Conservation (phyloP, 1,140 invertebrate species). For the Scaptomyza pallida region DNA sequence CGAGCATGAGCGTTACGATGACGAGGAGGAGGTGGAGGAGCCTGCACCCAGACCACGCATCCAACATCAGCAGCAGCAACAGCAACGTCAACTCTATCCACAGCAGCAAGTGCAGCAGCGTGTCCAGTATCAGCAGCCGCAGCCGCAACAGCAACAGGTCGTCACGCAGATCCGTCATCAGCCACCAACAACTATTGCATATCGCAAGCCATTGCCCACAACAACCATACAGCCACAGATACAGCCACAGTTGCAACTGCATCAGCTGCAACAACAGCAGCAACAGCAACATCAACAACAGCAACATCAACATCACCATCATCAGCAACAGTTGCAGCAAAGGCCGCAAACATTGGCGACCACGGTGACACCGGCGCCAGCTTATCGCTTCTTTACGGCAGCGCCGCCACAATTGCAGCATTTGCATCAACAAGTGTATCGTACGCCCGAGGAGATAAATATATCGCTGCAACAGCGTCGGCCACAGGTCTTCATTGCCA, state of each 20-base stretch:
- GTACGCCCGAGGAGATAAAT: slow-evolving; percentile 93
- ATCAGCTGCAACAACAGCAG: slow-evolving; percentile 61
- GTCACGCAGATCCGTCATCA: slow-evolving; percentile 71
- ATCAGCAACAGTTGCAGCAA: not conserved
- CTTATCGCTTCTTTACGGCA: slow-evolving; percentile 77
- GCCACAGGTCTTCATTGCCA: slow-evolving; percentile 84
- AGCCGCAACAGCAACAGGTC: slow-evolving; percentile 59
- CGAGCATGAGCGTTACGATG: slow-evolving; percentile 87
- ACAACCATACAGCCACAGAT: slow-evolving; percentile 77
- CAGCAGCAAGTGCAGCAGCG: slow-evolving; percentile 53
- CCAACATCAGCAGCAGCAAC: slow-evolving; percentile 63
- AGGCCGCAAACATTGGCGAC: slow-evolving; percentile 66
- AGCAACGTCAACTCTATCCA: slow-evolving; percentile 55
- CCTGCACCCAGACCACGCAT: slow-evolving; percentile 68
- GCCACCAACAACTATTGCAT: slow-evolving; percentile 72
- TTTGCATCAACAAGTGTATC: slow-evolving; percentile 87
- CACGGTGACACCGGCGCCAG: slow-evolving; percentile 77
- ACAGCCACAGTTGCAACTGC: slow-evolving; percentile 74
- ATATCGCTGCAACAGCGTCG: slow-evolving; percentile 91
- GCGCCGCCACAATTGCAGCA: slow-evolving; percentile 78
- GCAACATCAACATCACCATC: not conserved
- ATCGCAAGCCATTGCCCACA: slow-evolving; percentile 72
- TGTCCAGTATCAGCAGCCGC: slow-evolving; percentile 50
- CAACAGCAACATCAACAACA: slow-evolving; percentile 61
- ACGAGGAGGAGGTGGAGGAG: slow-evolving; percentile 86